A percentile compares a stretch with the other conserved stretches of the same genome.
Evolutionary conservation across 2,797 vertebrate species (phyloP).

Genomic region (Poeciliopsis gracilis): DNA sequence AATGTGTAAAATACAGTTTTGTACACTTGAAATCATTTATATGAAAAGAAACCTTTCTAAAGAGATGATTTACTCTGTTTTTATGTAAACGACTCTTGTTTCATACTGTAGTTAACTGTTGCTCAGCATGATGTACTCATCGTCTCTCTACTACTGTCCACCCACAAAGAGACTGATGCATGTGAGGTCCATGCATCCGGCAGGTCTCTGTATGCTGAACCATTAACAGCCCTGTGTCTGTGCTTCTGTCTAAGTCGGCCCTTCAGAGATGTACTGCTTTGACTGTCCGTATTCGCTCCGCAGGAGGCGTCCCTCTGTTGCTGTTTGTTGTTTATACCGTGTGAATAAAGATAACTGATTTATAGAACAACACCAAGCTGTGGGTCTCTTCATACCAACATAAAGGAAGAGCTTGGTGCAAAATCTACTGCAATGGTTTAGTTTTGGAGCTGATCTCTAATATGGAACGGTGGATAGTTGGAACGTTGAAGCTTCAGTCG

Average conservation of each 20-base stretch:
- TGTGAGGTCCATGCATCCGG: conserved; percentile 55
- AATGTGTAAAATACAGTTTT: conserved; percentile 84
- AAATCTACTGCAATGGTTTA: not conserved
- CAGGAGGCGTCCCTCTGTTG: conserved; percentile 70
- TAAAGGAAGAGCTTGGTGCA: not conserved
- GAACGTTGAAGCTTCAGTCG: not conserved
- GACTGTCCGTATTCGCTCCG: conserved; percentile 65
- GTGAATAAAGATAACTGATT: conserved; percentile 84
- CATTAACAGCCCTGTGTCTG: conserved; percentile 51
- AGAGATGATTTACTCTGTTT: conserved; percentile 79
- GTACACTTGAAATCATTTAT: conserved; percentile 86
- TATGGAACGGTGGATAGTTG: not conserved
- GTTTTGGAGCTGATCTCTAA: no score
- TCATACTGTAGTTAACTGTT: conserved; percentile 80
- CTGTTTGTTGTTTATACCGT: conserved; percentile 84
- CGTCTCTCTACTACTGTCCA: conserved; percentile 67
- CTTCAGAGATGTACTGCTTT: conserved; percentile 63
- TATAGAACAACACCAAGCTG: conserved; percentile 67
- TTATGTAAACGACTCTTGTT: conserved; percentile 78
- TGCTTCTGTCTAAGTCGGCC: conserved; percentile 69
- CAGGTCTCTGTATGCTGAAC: conserved; percentile 69
- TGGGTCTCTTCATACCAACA: conserved; percentile 28
- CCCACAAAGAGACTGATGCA: conserved; percentile 70
- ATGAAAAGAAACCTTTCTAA: conserved; percentile 82
- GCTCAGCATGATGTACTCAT: conserved; percentile 82